Percentiles rank a stretch among this genome's conserved stretches.
Conservation (phyloP, 2,888 invertebrate genomes). For the Coecobrya sp. region DNA sequence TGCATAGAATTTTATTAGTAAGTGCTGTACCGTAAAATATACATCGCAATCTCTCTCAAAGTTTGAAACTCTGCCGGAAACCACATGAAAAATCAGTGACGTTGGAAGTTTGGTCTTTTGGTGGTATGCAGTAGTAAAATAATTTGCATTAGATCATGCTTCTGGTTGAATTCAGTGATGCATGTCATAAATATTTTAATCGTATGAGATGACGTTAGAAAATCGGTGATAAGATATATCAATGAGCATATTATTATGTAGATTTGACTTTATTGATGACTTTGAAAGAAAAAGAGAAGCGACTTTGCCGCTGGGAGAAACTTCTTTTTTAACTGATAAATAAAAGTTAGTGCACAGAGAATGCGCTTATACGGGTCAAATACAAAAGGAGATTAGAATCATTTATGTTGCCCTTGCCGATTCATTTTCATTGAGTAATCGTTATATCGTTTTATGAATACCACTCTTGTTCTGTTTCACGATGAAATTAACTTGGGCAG, state of each 20-base stretch:
- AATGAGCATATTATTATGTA: neutral
- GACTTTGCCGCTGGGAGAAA: neutral
- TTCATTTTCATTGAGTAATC: conserved; percentile 43
- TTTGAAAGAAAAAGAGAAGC: neutral
- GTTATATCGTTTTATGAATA: no score
- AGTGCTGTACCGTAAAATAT: neutral
- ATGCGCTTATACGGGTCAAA: conserved; percentile 44
- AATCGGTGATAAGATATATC: conserved; percentile 33
- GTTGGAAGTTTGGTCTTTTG: conserved; percentile 1
- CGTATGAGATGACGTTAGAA: neutral
- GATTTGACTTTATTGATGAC: neutral
- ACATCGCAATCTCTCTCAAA: neutral
- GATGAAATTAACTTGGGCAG: neutral
- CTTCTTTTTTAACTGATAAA: neutral
- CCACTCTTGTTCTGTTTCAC: conserved; percentile 33
- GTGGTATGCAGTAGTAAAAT: conserved; percentile 15
- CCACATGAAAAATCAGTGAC: conserved; percentile 46
- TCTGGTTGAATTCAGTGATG: conserved; percentile 27
- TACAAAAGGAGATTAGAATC: neutral
- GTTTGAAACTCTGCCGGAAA: conserved; percentile 55
- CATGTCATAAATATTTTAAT: conserved; percentile 39
- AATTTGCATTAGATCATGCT: conserved; percentile 21
- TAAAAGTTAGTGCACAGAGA: neutral
- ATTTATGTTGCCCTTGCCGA: conserved; percentile 34
- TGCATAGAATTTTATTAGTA: neutral